These are phyloP conservation scores for Nomada hirtipes DNA, from an alignment of 2,888 invertebrate species.

Conservation along the genomic window DNA sequence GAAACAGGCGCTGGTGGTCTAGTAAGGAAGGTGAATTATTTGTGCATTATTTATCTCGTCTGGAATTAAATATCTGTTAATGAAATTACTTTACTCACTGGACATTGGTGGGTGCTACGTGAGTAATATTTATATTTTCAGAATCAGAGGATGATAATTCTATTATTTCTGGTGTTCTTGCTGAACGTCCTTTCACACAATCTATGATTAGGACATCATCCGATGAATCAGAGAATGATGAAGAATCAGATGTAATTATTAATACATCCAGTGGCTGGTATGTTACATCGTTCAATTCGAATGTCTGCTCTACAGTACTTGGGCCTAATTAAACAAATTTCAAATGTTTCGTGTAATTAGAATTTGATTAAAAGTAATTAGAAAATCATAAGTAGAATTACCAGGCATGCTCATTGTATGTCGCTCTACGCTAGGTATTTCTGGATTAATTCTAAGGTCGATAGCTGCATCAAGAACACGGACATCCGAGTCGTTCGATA, in stretches of 20 bases:
- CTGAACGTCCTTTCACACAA: conserved; percentile 88
- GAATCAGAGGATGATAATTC: conserved; percentile 86
- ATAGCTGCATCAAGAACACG: conserved; percentile 74
- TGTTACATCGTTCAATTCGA: conserved; percentile 64
- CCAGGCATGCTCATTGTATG: conserved; percentile 74
- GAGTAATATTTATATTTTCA: conserved; percentile 53
- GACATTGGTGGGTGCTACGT: conserved; percentile 40
- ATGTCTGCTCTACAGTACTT: conserved; percentile 75
- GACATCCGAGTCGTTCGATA: conserved; percentile 76
- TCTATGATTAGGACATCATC: conserved; percentile 87
- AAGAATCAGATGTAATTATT: conserved; percentile 77
- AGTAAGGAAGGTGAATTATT: conserved; percentile 3
- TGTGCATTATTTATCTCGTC: not conserved
- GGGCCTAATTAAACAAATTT: conserved; percentile 68
- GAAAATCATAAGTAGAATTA: conserved; percentile 35
- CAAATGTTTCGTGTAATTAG: not conserved
- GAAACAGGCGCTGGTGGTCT: conserved; percentile 32
- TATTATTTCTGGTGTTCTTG: conserved; percentile 88
- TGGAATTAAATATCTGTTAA: not conserved
- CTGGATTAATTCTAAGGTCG: conserved; percentile 66
- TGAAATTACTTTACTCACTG: conserved; percentile 47
- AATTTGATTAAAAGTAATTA: not conserved
- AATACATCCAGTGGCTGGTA: conserved; percentile 71
- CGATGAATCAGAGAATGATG: conserved; percentile 79
- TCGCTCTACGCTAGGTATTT: conserved; percentile 67